A percentile compares a stretch with the other conserved stretches of the same genome.
Evolutionary conservation across 1,140 invertebrate genomes (phyloP).

Genomic region (Metaphire vulgaris): DNA sequence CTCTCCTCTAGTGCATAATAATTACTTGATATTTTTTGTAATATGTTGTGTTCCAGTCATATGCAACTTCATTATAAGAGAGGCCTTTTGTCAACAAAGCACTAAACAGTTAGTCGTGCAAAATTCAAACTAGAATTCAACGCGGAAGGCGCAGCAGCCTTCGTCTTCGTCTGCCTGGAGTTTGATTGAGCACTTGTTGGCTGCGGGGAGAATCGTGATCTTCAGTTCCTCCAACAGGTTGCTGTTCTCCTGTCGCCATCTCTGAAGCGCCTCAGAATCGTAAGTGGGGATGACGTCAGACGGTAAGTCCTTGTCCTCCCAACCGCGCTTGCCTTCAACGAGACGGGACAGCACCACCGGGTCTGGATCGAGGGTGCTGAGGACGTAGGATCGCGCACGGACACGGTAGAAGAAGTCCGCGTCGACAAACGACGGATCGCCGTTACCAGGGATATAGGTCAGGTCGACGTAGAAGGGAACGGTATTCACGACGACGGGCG

Average conservation of each 20-base stretch:
- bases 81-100: no score
- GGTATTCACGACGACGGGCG: no score
- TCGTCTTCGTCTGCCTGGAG: neutral
- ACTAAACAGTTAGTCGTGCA: no score
- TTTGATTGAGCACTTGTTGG: neutral
- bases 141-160: neutral
- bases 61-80: no score
- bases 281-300: neutral
- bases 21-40: no score
- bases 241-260: neutral
- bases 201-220: neutral
- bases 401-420: constrained; percentile 86
- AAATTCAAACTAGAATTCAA: neutral
- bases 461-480: constrained; percentile 67
- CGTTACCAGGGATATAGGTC: constrained; percentile 87
- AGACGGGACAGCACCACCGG: constrained; percentile 84
- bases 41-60: no score
- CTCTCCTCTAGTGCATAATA: no score
- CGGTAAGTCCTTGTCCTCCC: constrained; percentile 50
- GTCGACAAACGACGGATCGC: constrained; percentile 80
- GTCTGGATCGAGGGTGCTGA: constrained; percentile 84
- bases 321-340: constrained; percentile 82
- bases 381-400: constrained; percentile 83
- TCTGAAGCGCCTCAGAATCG: neutral
- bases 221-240: neutral